phyloP scores from a whole-genome alignment of 2,113 vertebrate species.

The Argyrosomus japonicus region DNA sequence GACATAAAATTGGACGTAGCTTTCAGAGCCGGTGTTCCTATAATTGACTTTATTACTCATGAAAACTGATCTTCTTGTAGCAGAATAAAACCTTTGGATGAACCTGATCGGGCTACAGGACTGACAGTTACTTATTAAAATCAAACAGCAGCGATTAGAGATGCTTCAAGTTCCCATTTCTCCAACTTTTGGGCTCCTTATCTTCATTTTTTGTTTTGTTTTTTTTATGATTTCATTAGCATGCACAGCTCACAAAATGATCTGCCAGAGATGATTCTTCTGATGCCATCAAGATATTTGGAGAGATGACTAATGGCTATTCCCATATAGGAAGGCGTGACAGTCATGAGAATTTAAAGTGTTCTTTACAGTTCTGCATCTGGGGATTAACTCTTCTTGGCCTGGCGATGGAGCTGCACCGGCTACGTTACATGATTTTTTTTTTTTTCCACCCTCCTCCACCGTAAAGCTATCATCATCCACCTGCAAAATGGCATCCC shows the following conservation, averaged over 20 bases:
- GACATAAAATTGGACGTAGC: too few relatives aligned
- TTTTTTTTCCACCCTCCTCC: background rate
- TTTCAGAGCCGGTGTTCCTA: too few relatives aligned
- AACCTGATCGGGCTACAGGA: background rate
- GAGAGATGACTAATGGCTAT: slow-evolving; percentile 37
- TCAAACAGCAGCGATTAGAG: background rate
- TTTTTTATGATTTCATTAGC: background rate
- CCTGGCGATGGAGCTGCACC: slow-evolving; percentile 29
- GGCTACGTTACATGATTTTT: slow-evolving; percentile 16
- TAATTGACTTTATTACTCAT: too few relatives aligned
- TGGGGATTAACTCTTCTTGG: slow-evolving; percentile 53
- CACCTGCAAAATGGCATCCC: slow-evolving; percentile 53
- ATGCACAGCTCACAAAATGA: background rate
- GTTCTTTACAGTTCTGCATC: slow-evolving; percentile 30
- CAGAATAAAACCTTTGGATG: background rate
- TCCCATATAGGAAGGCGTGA: slow-evolving; percentile 13
- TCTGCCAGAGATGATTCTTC: slow-evolving; percentile 38
- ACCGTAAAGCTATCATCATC: slow-evolving; percentile 29
- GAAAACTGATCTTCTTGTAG: too few relatives aligned
- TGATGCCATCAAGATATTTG: slow-evolving; percentile 50
- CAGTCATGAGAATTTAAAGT: slow-evolving; percentile 18
- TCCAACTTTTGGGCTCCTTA: background rate
- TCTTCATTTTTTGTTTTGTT: background rate
- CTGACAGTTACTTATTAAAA: background rate
- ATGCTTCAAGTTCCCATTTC: background rate